Evolutionary conservation across 2,113 vertebrate species (phyloP).

Genomic region (Hystrix cristata): DNA sequence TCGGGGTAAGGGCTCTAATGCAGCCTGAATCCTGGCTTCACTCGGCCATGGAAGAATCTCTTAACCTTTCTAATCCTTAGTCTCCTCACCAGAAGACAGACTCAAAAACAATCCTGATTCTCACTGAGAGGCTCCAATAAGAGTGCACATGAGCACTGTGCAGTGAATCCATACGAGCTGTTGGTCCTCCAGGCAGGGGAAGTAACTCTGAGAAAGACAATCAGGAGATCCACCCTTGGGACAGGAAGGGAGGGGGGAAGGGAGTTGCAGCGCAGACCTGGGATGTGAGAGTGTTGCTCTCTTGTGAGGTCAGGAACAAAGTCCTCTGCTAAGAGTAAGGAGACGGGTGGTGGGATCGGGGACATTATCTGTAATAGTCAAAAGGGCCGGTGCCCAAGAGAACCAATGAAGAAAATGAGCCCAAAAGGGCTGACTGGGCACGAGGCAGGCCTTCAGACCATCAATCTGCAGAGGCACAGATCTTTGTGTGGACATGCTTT

Average conservation of each 20-base stretch:
- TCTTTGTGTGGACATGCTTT: background rate
- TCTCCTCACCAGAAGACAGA: background rate
- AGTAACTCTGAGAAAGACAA: background rate
- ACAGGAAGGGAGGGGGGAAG: background rate
- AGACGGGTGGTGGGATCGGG: background rate
- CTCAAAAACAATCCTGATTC: background rate
- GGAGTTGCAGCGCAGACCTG: background rate
- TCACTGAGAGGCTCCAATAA: background rate
- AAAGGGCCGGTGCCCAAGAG: background rate
- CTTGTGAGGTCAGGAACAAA: background rate
- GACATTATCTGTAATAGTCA: background rate
- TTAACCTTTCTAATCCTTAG: background rate
- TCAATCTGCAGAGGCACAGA: background rate
- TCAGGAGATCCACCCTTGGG: background rate
- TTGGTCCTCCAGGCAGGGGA: background rate
- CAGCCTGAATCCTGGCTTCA: background rate
- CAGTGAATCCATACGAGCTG: background rate
- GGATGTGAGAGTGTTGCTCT: background rate
- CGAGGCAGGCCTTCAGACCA: background rate
- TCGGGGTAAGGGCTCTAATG: background rate
- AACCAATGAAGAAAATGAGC: background rate
- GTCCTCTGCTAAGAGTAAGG: background rate
- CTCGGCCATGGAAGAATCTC: background rate
- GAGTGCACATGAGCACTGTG: background rate
- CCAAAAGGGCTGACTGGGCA: background rate